Evolutionary conservation across 2,888 invertebrate species (phyloP), one percentile per base, ranked within the genome.

Genomic region (Ferrisia virgata): DNA sequence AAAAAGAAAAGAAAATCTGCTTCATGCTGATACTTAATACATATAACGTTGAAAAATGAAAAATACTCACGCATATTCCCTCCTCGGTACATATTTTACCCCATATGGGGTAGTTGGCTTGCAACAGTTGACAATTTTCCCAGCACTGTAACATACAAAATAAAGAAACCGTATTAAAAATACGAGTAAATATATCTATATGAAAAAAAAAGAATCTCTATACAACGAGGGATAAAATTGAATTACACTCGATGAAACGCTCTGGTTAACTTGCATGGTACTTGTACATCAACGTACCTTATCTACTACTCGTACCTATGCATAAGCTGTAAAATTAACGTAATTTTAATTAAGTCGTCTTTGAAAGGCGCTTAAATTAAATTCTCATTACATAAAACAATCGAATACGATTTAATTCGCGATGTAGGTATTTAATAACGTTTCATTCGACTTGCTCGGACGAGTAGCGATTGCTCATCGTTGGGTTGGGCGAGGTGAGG

Each of bases 21-120:
- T n/a, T n/a, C n/a, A n/a, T n/a, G n/a, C n/a, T n/a, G n/a, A n/a
- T n/a, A n/a, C n/a, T n/a, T n/a, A n/a, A n/a, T 39, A 39, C 39
- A 82, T 72, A 39, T 58, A 76, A 40, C 25, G 31, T 58, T 40
- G 79, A 79, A 85, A 33, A 47, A 13, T 9, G 36, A 72, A 76
- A 47, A 36, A 78, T 80, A 86, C 85, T 86, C 76, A 85, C 85
- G 85, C 85, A 85, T 33, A 79, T 82, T 43, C 81, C 58, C 33
- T 79, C 13, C 72, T 85, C 72, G 36, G 79, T 79, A 47, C 85
- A 85, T n/a, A 84, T 69, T 9, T 33, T 80, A 39, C 84, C 85
- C 84, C 85, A 85, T 53, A 84, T 79, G 2, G 84, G 79, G 40
- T 28, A 82, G 47, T 84, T 84, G 36, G 79, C 79, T 40, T 85